phyloP scores from a whole-genome alignment of 2,888 invertebrate genomes.

The Parnassius glacialis region DNA sequence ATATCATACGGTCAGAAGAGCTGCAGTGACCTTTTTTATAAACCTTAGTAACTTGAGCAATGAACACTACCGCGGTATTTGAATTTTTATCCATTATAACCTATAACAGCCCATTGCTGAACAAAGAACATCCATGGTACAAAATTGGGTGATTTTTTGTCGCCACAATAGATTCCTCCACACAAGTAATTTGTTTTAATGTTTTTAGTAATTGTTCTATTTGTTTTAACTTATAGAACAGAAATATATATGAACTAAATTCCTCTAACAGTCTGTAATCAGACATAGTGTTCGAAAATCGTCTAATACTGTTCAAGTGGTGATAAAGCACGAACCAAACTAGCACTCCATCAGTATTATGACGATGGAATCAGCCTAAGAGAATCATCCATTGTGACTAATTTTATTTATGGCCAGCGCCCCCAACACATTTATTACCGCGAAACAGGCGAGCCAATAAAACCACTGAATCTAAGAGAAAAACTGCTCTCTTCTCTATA shows the following conservation, averaged over 20 bases:
- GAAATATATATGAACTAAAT: background rate
- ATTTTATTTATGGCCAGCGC: constrained; percentile 71
- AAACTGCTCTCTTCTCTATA: constrained; percentile 76
- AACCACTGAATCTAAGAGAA: constrained; percentile 81
- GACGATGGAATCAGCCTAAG: constrained; percentile 48
- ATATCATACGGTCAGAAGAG: too few species aligned
- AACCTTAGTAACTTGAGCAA: too few species aligned
- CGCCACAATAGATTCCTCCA: too few species aligned
- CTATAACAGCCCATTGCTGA: too few species aligned
- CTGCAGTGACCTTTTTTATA: too few species aligned
- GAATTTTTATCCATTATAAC: too few species aligned
- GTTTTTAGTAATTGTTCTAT: too few species aligned
- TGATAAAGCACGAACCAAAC: constrained; percentile 15
- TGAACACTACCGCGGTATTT: too few species aligned
- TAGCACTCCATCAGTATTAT: constrained; percentile 37
- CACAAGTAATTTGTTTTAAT: too few species aligned
- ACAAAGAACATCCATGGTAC: too few species aligned
- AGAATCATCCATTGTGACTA: constrained; percentile 69
- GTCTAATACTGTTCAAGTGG: constrained; percentile 11
- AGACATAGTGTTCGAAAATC: background rate
- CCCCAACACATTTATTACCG: constrained; percentile 73
- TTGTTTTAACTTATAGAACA: too few species aligned
- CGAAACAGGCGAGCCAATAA: constrained; percentile 74
- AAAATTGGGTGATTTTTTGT: too few species aligned
- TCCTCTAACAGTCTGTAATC: background rate